These are phyloP conservation scores for Lepas anatifera DNA, from an alignment of 2,888 invertebrate species.

Conservation along the genomic window DNA sequence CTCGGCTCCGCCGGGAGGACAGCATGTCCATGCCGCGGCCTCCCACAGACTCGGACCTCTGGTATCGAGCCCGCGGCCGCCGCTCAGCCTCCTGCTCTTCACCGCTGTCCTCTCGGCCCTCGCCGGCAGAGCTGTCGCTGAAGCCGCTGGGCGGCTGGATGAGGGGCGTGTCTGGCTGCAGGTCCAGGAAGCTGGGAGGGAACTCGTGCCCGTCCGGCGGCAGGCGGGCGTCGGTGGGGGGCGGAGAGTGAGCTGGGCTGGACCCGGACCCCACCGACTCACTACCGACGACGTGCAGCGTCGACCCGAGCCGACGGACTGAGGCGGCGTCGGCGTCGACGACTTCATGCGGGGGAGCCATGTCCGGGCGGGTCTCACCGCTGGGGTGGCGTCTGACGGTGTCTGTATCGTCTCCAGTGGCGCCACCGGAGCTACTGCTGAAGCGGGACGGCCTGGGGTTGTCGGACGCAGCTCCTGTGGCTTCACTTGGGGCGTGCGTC, in stretches of 20 bases:
- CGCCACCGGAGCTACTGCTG: too few species aligned
- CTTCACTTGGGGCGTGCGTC: too few species aligned
- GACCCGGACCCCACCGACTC: slow-evolving; percentile 1
- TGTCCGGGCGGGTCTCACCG: too few species aligned
- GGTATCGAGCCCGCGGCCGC: slow-evolving; percentile 10
- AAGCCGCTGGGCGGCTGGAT: slow-evolving; percentile 30
- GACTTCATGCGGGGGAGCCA: too few species aligned
- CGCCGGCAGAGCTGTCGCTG: slow-evolving; percentile 18
- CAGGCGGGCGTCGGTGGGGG: slow-evolving; percentile 47
- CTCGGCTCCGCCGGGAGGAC: too few species aligned
- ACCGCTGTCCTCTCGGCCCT: slow-evolving; percentile 17
- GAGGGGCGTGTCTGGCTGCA: slow-evolving; percentile 28
- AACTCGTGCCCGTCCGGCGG: slow-evolving; percentile 75
- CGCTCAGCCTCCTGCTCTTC: slow-evolving; percentile 13
- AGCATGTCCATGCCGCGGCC: slow-evolving; percentile 16
- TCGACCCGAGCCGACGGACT: too few species aligned
- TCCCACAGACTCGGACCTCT: slow-evolving; percentile 16
- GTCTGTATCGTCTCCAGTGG: too few species aligned
- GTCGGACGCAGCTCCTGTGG: too few species aligned
- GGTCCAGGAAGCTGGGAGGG: slow-evolving; percentile 53
- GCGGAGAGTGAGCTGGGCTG: slow-evolving; percentile 25
- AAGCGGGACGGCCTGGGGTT: too few species aligned
- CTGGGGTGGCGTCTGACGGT: too few species aligned
- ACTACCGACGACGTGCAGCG: too few species aligned
- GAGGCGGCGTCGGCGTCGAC: too few species aligned